Evolutionary conservation across 1,140 invertebrate species (phyloP), one percentile per base, ranked within the genome.

Genomic region (Contarinia nasturtii): DNA sequence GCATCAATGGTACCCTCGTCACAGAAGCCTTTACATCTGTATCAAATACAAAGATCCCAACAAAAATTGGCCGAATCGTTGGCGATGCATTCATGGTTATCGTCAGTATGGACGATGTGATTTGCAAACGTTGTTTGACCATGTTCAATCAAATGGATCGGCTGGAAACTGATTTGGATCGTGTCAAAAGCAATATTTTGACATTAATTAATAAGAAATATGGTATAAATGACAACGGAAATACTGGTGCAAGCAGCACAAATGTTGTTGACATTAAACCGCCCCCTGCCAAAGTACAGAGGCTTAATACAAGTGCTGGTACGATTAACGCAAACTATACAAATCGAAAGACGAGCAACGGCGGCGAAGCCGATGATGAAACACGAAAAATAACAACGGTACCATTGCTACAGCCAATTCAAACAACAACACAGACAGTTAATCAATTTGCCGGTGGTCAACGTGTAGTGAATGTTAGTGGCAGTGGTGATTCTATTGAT

Each of bases 181-280:
- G 60, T 18, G 61, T 64, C 0, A 57, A 57, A 21, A 52, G 56
- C 19, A 63, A 62, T 46, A 52, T 64, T 33, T 51, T 62, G 27
- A 63, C 59, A 49, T 50, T 62, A 44, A 48, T 64, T 5, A 59
- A 63, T 38, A 64, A 62, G 50, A 64, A 64, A 52, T 64, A 64
- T 51, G 55, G 57, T 38, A 53, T 64, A 34, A 61, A 63, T 43
- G 61, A 64, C 15, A 17, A 27, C 7, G 40, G 38, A 12, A 4
- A n/a, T 20, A 2, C 14, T 10, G 20, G 19, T 22, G 27, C 14
- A 20, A 44, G 4, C 42, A 44, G 42, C 42, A 22, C 42, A 20
- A 22, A 44, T n/a, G 27, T 15, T 38, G 33, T 44, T n/a, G 15
- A 45, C 18, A 19, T 18, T 18, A 43, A 43, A 21, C 36, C 38